A percentile compares a stretch with the other conserved stretches of the same genome.
Evolutionary conservation across 1,140 invertebrate species (phyloP).

Genomic region (Dysdera silvatica): DNA sequence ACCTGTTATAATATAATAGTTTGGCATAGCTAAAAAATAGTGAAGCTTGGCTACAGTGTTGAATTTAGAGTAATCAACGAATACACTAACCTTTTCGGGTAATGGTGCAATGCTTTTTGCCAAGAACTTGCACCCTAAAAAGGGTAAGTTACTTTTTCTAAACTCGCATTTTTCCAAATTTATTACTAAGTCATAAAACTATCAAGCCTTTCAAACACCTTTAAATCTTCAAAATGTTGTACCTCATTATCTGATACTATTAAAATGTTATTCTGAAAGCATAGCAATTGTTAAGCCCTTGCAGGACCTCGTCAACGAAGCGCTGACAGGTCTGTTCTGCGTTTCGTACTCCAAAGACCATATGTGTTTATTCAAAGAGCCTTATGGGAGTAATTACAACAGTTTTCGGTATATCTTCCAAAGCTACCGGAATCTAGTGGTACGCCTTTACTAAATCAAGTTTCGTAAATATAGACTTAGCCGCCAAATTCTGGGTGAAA

Average conservation of each 20-base stretch:
- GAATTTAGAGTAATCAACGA: conserved; percentile 38
- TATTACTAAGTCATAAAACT: conserved; percentile 36
- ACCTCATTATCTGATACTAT: conserved; percentile 37
- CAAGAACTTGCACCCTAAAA: conserved; percentile 9
- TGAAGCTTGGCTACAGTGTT: conserved; percentile 37
- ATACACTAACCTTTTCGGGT: conserved; percentile 38
- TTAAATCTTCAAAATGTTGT: conserved; percentile 36
- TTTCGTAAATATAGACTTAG: too few species aligned
- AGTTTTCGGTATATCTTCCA: too few species aligned
- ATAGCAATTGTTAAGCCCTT: too few species aligned
- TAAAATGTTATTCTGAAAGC: too few species aligned
- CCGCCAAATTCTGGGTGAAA: too few species aligned
- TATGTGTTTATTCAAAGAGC: too few species aligned
- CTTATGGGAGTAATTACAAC: too few species aligned
- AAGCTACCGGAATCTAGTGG: too few species aligned
- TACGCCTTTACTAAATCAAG: too few species aligned
- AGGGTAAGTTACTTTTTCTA: neutral
- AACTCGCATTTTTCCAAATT: conserved; percentile 33
- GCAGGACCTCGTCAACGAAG: too few species aligned
- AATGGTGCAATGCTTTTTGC: conserved; percentile 16
- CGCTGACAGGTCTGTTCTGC: too few species aligned
- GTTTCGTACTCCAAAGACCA: too few species aligned
- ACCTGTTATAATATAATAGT: conserved; percentile 43
- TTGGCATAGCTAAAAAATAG: conserved; percentile 40
- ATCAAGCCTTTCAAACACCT: conserved; percentile 40